phyloP scores from a whole-genome alignment of 2,797 vertebrate genomes.

The Peromyscus attwateri region DNA sequence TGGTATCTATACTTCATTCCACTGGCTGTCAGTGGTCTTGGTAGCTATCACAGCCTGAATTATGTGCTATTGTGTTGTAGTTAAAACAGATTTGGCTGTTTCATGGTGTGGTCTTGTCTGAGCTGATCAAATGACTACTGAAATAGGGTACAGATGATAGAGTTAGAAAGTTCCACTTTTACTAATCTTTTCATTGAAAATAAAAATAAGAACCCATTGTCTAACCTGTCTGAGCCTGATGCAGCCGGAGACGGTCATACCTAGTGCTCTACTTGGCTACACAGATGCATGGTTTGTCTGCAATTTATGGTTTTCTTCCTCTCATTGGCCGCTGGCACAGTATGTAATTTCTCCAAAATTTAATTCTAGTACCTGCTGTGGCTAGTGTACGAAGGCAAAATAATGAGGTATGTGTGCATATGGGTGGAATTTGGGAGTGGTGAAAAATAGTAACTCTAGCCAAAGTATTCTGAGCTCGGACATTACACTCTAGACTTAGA shows the following conservation, averaged over 20 bases:
- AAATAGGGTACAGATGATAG: background rate
- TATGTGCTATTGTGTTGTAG: background rate
- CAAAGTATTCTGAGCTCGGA: constrained; percentile 34
- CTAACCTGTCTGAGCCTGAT: background rate
- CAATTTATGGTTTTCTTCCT: background rate
- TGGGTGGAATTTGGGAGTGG: background rate
- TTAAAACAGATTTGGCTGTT: constrained; percentile 36
- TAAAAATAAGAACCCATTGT: constrained; percentile 21
- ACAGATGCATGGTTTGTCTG: background rate
- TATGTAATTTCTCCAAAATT: constrained; percentile 29
- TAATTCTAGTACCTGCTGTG: constrained; percentile 45
- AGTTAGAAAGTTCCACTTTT: background rate
- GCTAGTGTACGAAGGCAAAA: background rate
- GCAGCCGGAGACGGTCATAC: background rate
- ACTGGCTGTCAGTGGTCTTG: background rate
- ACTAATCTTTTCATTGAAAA: constrained; percentile 45
- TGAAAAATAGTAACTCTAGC: constrained; percentile 25
- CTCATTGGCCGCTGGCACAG: background rate
- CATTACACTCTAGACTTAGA: constrained; percentile 21
- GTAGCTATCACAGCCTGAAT: background rate
- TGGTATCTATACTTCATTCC: background rate
- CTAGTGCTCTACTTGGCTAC: background rate
- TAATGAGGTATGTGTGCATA: background rate
- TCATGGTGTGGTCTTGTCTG: background rate
- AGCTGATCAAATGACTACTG: constrained; percentile 12